Evolutionary conservation across 2,113 vertebrate genomes (phyloP), one percentile per base, ranked within the genome.

Genomic region (Hippocampus comes): DNA sequence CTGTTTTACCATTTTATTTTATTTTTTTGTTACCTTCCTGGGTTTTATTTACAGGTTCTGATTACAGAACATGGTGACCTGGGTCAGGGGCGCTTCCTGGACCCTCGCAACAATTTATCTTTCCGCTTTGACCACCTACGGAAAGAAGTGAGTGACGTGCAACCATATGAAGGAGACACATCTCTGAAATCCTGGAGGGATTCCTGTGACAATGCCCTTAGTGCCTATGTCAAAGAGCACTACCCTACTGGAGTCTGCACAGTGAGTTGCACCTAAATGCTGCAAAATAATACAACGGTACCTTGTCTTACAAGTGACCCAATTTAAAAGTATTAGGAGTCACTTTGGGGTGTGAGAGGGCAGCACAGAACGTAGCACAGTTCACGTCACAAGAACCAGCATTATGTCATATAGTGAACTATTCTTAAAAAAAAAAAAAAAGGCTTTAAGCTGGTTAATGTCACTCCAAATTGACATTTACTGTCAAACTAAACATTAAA

Each of bases 21-120:
- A 55, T 53, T 12, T 71, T 11, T 6, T 25, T 51, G 1, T 63
- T 12, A 59, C 18, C 27, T 20, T 67, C 55, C 0, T 61, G 18
- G 38, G 15, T 23, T 21, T 20, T 43, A 38, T 63, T 61, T 49
- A 2, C 80, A 99, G 97, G 95, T 98, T 82, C 93, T 98, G 90
- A 98, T 98, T 92, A 99, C 97, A 81, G 97, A 99, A 85, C 97
- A 99, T 81, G 96, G 97, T 34, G 96, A 98, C 81, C 87, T 98
- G 86, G 97, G 96, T 85, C 96, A 95, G 84, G 97, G 97, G 71
- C 95, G 95, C 76, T 98, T 95, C 89, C 90, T 97, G 88, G 97
- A 98, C 91, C 97, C 96, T 17, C 95, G 95, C 82, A 97, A 95
- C 90, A 93, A 91, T 83, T 90, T 95, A 86, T 95, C 94, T 59